Base-by-base conservation (phyloP, 37 sponge, comb jelly and placozoan species). In the Hormiphora californensis region DNA sequence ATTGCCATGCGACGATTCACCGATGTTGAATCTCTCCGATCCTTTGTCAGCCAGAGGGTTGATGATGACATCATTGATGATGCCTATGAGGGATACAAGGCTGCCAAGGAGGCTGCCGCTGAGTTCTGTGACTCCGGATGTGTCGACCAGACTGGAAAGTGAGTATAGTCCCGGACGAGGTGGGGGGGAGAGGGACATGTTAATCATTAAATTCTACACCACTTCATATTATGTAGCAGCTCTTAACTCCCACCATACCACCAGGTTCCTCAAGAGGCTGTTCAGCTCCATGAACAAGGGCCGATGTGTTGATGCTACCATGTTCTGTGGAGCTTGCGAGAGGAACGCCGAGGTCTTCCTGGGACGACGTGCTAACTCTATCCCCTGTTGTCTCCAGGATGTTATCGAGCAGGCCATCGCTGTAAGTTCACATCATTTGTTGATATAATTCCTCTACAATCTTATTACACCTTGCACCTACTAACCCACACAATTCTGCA, bases 141-240 rank as follows among this genome's bases (percentile, higher is more conserved):
- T 41, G 38, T 36, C 12, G 43, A 46, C 23, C 3, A 37, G 11
- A 73, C 44, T 40, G 81, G 30, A 43, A 41, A n/a, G n/a, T n/a
- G n/a, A n/a, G n/a, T n/a, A n/a, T n/a, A n/a, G n/a, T n/a, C n/a
- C n/a, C n/a, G n/a, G n/a, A n/a, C n/a, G n/a, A n/a, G n/a, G n/a
- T n/a, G n/a, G n/a, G n/a, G n/a, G n/a, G n/a, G n/a, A n/a, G n/a
- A 51, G 15, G 17, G 12, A 51, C 54, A 55, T 28, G 3, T 0
- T 4, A 23, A 55, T 54, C 35, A 27, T 54, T 32, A 2, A 4
- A 3, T 37, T 67, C 37, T 8, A 37, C 69, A 28, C 37, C 39
- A 19, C 35, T 39, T 19, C 69, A 5, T 9, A 3, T 67, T 63
- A n/a, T 59, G 9, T 12, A 3, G 55, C 36, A 92, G 91, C 92